phyloP scores from a whole-genome alignment of 2,113 vertebrate species.

The Lonchura striata region DNA sequence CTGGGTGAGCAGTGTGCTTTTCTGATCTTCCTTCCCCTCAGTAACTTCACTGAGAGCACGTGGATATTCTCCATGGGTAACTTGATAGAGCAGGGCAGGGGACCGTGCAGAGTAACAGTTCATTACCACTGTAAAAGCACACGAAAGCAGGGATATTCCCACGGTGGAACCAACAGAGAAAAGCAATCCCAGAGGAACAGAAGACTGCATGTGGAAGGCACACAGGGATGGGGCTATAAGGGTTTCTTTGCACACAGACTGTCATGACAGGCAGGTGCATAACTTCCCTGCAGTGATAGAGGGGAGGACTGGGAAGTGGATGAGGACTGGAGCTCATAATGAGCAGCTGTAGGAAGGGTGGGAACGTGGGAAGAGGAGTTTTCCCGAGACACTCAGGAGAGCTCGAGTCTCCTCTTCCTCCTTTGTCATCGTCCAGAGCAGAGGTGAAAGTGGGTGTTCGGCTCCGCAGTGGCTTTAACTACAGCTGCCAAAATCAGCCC shows the following conservation, averaged over 20 bases:
- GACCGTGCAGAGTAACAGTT: background rate
- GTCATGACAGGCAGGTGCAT: accelerated
- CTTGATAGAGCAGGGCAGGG: background rate
- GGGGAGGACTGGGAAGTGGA: too few species aligned
- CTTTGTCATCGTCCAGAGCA: background rate
- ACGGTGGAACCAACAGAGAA: accelerated
- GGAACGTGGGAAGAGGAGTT: background rate
- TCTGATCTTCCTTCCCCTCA: background rate
- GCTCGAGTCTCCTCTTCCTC: background rate
- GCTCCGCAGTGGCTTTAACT: accelerated
- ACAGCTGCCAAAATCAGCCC: background rate
- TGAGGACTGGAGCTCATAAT: background rate
- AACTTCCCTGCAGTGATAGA: background rate
- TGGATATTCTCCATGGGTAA: background rate
- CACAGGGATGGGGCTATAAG: background rate
- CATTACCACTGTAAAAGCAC: background rate
- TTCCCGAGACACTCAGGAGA: background rate
- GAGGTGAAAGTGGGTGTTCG: background rate
- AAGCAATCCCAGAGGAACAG: background rate
- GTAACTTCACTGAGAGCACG: accelerated
- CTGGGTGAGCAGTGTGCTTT: background rate
- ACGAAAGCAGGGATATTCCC: background rate
- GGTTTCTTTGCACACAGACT: background rate
- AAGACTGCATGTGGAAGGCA: background rate
- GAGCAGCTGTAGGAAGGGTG: background rate